phyloP scores from a whole-genome alignment of 2,888 invertebrate genomes.

The Alsophila aescularia region DNA sequence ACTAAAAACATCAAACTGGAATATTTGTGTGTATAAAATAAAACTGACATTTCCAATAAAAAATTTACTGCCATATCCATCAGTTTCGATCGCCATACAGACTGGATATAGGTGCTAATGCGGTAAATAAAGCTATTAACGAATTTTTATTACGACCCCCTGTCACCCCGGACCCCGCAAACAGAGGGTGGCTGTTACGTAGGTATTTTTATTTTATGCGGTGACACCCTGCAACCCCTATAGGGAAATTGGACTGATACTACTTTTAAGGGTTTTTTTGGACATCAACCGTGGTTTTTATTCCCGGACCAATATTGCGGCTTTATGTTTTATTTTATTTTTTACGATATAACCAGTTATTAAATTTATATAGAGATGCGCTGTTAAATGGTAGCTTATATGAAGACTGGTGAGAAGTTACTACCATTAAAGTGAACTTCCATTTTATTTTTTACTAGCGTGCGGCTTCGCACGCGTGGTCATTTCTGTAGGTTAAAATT shows the following conservation, averaged over 20 bases:
- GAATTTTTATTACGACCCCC: slow-evolving; percentile 65
- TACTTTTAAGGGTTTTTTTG: slow-evolving; percentile 80
- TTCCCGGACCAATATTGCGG: slow-evolving; percentile 71
- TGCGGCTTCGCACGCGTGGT: too few species aligned
- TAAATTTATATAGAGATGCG: slow-evolving; percentile 40
- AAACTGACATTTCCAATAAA: slow-evolving; percentile 17
- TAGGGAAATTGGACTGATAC: slow-evolving; percentile 83
- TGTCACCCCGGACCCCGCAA: slow-evolving; percentile 31
- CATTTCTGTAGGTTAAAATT: too few species aligned
- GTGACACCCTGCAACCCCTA: slow-evolving; percentile 75
- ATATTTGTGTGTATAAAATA: neutral
- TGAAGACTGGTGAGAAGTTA: slow-evolving; percentile 9
- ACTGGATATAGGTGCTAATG: slow-evolving; percentile 31
- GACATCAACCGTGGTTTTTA: slow-evolving; percentile 75
- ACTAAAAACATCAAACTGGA: neutral
- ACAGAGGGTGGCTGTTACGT: slow-evolving; percentile 68
- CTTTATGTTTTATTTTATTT: slow-evolving; percentile 65
- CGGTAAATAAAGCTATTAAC: slow-evolving; percentile 69
- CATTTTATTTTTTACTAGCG: slow-evolving; percentile 10
- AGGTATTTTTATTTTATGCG: slow-evolving; percentile 81
- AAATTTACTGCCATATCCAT: slow-evolving; percentile 27
- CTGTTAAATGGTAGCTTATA: slow-evolving; percentile 25
- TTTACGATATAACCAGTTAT: slow-evolving; percentile 64
- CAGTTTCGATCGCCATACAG: slow-evolving; percentile 21
- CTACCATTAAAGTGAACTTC: slow-evolving; percentile 14